Evolutionary conservation across 2,113 vertebrate genomes (phyloP).

Genomic region (Bos javanicus): DNA sequence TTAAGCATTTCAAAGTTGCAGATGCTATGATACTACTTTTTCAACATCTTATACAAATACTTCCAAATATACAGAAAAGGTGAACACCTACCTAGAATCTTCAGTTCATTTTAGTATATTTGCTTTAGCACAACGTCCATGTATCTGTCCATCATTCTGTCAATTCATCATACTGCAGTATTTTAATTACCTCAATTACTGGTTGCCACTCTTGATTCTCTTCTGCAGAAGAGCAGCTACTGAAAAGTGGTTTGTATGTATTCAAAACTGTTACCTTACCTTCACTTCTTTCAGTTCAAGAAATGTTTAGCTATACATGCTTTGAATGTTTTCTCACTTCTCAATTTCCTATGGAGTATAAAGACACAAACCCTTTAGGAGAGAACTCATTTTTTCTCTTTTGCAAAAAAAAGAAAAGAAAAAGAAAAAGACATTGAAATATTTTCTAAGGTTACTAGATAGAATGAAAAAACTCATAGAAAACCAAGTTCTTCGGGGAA

Average conservation of each 20-base stretch:
- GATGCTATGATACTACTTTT: not conserved
- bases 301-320: not conserved
- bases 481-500: not conserved
- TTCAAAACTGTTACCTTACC: not conserved
- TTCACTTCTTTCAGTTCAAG: constrained; percentile 10
- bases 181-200: not conserved
- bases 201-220: not conserved
- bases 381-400: not conserved
- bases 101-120: not conserved
- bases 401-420: not conserved
- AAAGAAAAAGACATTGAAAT: not conserved
- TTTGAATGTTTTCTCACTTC: not conserved
- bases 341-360: not conserved
- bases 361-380: not conserved
- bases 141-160: not conserved
- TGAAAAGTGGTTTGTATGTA: not conserved
- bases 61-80: constrained; percentile 12
- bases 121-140: not conserved
- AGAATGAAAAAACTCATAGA: not conserved
- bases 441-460: not conserved
- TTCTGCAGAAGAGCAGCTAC: not conserved
- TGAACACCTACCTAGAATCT: not conserved
- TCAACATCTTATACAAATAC: constrained; percentile 26
- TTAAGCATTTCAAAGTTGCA: not conserved
- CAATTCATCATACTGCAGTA: not conserved